Evolutionary conservation across 2,888 invertebrate genomes (phyloP).

Genomic region (Sinhomidia bicolor): DNA sequence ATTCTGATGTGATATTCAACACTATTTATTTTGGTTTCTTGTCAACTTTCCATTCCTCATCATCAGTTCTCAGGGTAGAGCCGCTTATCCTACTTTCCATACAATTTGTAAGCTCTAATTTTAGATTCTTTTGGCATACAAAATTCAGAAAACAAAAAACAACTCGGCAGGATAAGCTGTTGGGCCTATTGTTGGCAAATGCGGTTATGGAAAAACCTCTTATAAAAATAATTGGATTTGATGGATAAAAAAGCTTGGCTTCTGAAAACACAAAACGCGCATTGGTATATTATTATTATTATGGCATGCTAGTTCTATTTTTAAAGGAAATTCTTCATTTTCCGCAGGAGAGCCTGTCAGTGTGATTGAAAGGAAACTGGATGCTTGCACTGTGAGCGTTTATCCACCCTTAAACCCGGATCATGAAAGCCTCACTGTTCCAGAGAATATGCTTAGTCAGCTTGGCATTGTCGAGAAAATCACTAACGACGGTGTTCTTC

Average conservation of each 20-base stretch:
- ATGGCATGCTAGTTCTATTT: not conserved
- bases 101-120: not conserved
- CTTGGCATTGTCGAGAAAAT: constrained; percentile 92
- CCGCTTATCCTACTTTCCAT: not conserved
- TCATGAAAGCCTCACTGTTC: constrained; percentile 93
- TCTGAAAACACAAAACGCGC: not conserved
- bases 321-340: constrained; percentile 52
- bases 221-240: constrained; percentile 56
- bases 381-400: constrained; percentile 96
- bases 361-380: constrained; percentile 87
- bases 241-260: constrained; percentile 6
- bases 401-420: constrained; percentile 95
- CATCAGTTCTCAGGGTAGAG: not conserved
- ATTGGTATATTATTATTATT: no score
- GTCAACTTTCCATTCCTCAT: constrained; percentile 4
- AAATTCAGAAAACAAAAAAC: constrained; percentile 22
- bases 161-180: constrained; percentile 36
- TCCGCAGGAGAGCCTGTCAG: constrained; percentile 81
- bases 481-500: constrained; percentile 93
- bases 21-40: constrained; percentile 34
- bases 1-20: constrained; percentile 7
- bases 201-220: constrained; percentile 19
- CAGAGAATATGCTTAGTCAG: constrained; percentile 88
- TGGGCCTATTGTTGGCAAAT: constrained; percentile 45
- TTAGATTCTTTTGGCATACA: not conserved